phyloP scores from a whole-genome alignment of 2,113 vertebrate genomes.

The Mola mola region DNA sequence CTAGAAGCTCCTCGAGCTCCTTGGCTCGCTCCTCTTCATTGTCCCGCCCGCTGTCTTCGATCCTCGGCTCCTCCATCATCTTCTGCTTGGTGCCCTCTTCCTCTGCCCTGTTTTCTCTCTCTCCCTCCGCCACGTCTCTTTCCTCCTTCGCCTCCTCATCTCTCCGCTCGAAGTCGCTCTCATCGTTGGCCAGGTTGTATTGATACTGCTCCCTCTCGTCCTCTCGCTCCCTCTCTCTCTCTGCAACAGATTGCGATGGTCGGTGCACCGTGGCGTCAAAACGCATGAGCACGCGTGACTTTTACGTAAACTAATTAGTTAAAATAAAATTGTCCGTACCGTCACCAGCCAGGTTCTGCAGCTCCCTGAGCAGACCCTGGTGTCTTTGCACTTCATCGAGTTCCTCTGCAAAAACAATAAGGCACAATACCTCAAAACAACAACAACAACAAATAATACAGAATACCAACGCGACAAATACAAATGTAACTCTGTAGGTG shows the following conservation, averaged over 20 bases:
- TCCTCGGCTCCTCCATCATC: slow-evolving; percentile 52
- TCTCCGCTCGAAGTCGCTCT: slow-evolving; percentile 46
- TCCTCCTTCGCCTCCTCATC: slow-evolving; percentile 53
- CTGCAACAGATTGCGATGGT: slow-evolving; percentile 49
- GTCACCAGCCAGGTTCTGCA: slow-evolving; percentile 80
- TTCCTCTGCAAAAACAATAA: slow-evolving; percentile 67
- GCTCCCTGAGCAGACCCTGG: slow-evolving; percentile 80
- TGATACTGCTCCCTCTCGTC: slow-evolving; percentile 48
- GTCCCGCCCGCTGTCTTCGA: slow-evolving; percentile 52
- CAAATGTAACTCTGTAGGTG: no score
- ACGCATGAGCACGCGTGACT: no score
- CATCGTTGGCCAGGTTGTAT: slow-evolving; percentile 53
- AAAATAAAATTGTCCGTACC: slow-evolving; percentile 63
- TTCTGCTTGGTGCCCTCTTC: slow-evolving; percentile 40
- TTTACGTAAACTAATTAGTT: no score
- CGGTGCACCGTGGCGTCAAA: not conserved
- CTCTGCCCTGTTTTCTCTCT: slow-evolving; percentile 29
- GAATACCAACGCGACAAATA: no score
- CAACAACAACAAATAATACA: not conserved
- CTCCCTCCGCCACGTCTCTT: slow-evolving; percentile 11
- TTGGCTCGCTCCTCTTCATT: slow-evolving; percentile 59
- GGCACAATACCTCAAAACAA: not conserved
- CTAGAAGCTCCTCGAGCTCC: slow-evolving; percentile 72
- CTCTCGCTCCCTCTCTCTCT: slow-evolving; percentile 60
- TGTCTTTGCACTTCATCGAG: slow-evolving; percentile 80